Base-by-base conservation (phyloP, 2,797 vertebrate genomes). In the Geotrypetes seraphini region DNA sequence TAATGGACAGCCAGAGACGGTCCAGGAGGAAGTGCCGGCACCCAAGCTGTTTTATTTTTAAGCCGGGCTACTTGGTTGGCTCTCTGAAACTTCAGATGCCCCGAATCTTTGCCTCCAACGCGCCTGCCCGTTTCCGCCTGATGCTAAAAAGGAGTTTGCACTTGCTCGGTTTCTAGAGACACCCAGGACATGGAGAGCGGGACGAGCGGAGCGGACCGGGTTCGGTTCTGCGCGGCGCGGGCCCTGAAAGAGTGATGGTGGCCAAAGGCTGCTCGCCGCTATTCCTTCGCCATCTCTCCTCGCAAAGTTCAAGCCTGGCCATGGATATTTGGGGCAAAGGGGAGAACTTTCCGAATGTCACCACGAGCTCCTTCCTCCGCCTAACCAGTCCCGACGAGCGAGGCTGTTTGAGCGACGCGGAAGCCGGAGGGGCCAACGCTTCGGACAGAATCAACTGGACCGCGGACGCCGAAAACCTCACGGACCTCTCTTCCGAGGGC, bases 251-350 rank as follows among this genome's bases (percentile, higher is more conserved):
- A 49, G 39, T 45, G 51, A 61, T 63, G 50, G 52, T 71, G 48
- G 71, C 33, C 45, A 50, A 59, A 39, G 44, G 43, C 32, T 50
- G 15, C 44, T 39, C 43, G 38, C 40, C 39, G 18, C 5, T 35
- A 19, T 26, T 29, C 18, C 31, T 63, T 61, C 33, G 38, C 32
- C 45, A 36, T 33, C 47, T 62, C 27, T 53, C 54, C 33, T 47
- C 46, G 33, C 31, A 24, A 3, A 33, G 61, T 53, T 62, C 29
- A 18, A 19, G 62, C 50, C 57, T 33, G 56, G 60, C 66, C 48
- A 85, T 85, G 83, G 78, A 81, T 69, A 58, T 72, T 54, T 60
- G 78, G 31, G 72, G 57, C 40, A 70, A 77, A 42, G 61, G 69
- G 53, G 62, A 76, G 18, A 58, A 39, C 32, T 61, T 69, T 43